A percentile compares a stretch with the other conserved stretches of the same genome.
phyloP scores from a whole-genome alignment of 2,888 invertebrate species.

The Sylvicola fuscatus region DNA sequence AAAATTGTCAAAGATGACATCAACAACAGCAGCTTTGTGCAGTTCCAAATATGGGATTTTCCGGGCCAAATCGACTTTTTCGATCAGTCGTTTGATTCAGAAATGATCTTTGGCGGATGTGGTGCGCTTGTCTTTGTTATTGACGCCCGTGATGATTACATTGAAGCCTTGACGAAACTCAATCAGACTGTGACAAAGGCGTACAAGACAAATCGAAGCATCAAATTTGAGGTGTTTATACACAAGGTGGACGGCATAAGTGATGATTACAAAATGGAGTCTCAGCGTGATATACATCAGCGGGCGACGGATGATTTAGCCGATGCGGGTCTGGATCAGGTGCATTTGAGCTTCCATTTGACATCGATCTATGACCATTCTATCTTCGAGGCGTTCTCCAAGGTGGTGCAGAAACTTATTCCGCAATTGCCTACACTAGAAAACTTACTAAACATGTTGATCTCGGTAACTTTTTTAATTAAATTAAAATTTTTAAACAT shows the following conservation, averaged over 20 bases:
- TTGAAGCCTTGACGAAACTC: slow-evolving; percentile 83
- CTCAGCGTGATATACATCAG: slow-evolving; percentile 95
- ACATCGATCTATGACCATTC: slow-evolving; percentile 99
- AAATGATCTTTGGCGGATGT: slow-evolving; percentile 91
- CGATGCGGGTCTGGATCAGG: slow-evolving; percentile 72
- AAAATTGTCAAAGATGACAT: slow-evolving; percentile 98
- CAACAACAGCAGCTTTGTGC: slow-evolving; percentile 87
- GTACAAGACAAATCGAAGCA: slow-evolving; percentile 84
- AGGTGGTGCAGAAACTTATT: slow-evolving; percentile 97
- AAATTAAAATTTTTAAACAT: not conserved
- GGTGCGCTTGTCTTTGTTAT: slow-evolving; percentile 98
- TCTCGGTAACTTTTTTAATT: slow-evolving; percentile 53
- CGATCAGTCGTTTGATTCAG: slow-evolving; percentile 88
- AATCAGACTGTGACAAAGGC: slow-evolving; percentile 88
- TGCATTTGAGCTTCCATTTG: slow-evolving; percentile 83
- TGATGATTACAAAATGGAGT: slow-evolving; percentile 98
- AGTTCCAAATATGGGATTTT: slow-evolving; percentile 99
- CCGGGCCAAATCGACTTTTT: slow-evolving; percentile 98
- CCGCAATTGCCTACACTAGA: slow-evolving; percentile 93
- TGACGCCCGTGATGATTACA: slow-evolving; percentile 97
- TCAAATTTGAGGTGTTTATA: slow-evolving; percentile 96
- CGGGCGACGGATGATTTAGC: slow-evolving; percentile 85
- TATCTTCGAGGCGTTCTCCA: slow-evolving; percentile 99
- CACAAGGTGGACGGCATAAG: slow-evolving; percentile 96
- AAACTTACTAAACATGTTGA: slow-evolving; percentile 91